Evolutionary conservation across 2,888 invertebrate genomes (phyloP).

Genomic region (Embidobia sp.): DNA sequence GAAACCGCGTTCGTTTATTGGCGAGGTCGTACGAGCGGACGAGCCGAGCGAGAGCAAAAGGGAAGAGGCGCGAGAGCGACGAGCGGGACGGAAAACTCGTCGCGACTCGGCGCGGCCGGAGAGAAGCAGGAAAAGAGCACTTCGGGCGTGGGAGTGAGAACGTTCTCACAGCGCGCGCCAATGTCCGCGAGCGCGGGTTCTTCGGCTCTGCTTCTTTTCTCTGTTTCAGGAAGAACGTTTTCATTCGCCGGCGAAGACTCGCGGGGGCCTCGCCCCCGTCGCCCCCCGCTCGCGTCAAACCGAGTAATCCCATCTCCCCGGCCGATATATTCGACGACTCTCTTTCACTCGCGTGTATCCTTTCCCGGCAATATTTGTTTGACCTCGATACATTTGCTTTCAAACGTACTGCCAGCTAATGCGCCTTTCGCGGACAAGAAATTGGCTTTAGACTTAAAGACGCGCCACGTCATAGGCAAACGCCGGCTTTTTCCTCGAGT

Average conservation of each 20-base stretch:
- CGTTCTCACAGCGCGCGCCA: constrained; percentile 78
- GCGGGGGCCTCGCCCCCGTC: not conserved
- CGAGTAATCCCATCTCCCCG: not conserved
- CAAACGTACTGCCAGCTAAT: constrained; percentile 27
- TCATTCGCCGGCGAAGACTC: constrained; percentile 50
- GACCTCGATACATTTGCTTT: constrained; percentile 57
- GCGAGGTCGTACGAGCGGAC: constrained; percentile 23
- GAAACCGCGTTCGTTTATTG: constrained; percentile 41
- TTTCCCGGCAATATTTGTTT: constrained; percentile 46
- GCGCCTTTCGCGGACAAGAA: constrained; percentile 28
- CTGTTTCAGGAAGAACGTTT: constrained; percentile 67
- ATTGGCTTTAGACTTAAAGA: constrained; percentile 24
- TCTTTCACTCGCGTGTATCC: constrained; percentile 26
- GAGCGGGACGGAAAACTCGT: constrained; percentile 63
- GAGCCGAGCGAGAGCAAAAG: constrained; percentile 41
- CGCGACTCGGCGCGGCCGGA: constrained; percentile 28
- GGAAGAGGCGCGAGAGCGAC: constrained; percentile 46
- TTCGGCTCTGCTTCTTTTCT: constrained; percentile 48
- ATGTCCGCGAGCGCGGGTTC: constrained; percentile 64
- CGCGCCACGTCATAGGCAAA: constrained; percentile 16
- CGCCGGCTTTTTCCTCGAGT: too few relatives aligned
- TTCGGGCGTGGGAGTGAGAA: constrained; percentile 81
- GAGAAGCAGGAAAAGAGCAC: constrained; percentile 77
- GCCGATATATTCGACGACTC: not conserved
- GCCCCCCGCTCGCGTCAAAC: constrained; percentile 1